These are phyloP conservation scores for Synodontis membranacea DNA, from an alignment of 2,113 vertebrate genomes.

Conservation along the genomic window DNA sequence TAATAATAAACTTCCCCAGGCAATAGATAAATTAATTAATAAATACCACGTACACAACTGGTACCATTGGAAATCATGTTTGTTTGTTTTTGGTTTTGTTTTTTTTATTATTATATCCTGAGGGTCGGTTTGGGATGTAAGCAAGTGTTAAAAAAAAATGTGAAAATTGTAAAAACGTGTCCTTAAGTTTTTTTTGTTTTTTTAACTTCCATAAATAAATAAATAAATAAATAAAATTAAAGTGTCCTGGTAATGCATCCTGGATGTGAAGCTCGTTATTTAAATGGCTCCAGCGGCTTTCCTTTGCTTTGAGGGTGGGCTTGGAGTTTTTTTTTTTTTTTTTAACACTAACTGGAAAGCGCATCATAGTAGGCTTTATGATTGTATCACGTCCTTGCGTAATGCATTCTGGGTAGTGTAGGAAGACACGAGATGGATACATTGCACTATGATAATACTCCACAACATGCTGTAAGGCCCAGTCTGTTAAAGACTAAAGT, in stretches of 20 bases:
- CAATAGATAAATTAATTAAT: too few species aligned
- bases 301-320: neutral
- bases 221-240: too few species aligned
- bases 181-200: too few species aligned
- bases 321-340: neutral
- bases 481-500: neutral
- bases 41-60: neutral
- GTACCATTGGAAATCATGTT: neutral
- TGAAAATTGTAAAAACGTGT: neutral
- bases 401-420: conserved; percentile 1
- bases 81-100: neutral
- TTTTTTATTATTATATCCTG: too few species aligned
- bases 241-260: neutral
- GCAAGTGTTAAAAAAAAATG: too few species aligned
- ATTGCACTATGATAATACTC: neutral
- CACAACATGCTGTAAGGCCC: neutral
- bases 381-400: neutral
- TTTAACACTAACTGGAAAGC: neutral
- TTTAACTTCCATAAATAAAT: too few species aligned
- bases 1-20: too few species aligned
- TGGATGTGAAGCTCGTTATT: neutral
- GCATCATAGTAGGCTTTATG: neutral
- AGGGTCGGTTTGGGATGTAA: too few species aligned
- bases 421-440: neutral
- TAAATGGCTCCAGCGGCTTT: neutral